Evolutionary conservation across 1,140 invertebrate species (phyloP), one percentile per base, ranked within the genome.

Genomic region (Pectinophora gossypiella): DNA sequence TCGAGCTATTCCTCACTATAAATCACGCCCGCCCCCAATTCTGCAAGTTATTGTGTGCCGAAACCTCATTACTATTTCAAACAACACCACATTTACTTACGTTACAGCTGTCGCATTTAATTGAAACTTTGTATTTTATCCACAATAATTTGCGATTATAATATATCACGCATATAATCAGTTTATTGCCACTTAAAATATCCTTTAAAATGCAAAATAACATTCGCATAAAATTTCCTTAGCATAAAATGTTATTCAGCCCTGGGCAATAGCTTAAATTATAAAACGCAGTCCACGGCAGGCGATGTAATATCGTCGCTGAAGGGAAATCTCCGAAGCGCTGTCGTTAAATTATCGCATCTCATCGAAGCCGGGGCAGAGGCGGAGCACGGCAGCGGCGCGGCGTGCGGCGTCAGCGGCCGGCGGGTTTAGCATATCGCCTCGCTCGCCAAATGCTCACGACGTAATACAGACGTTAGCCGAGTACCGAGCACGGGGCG

Each of bases 331-430:
- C 64, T 64, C 53, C 45, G 59, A 59, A 65, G 62, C 64, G 57
- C 66, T 72, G 76, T 79, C 72, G 73, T 78, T 72, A 83, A 82
- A 83, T 83, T 72, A 83, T 83, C 69, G 68, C 62, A 64, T 72
- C 54, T 60, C 64, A 72, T 74, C 66, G 72, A 51, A 50, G 40
- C n/a, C n/a, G 18, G 45, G 13, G n/a, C 44, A 84, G 78, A 83
- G 78, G 80, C 77, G 53, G 64, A 68, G 76, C 82, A 13, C 16
- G 13, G 32, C 22, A 83, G 82, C 82, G 72, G 57, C 49, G 61
- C 66, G 67, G 27, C 2, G 9, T 32, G 80, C 80, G 53, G 64
- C 71, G 77, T 84, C 82, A 85, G 82, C 82, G 72, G 57, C 51
- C 56, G 54, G 59, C 55, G 19, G 32, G 48, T 75, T 84, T 86